phyloP scores from a whole-genome alignment of 2,797 vertebrate species.

The Rhinophrynus dorsalis region DNA sequence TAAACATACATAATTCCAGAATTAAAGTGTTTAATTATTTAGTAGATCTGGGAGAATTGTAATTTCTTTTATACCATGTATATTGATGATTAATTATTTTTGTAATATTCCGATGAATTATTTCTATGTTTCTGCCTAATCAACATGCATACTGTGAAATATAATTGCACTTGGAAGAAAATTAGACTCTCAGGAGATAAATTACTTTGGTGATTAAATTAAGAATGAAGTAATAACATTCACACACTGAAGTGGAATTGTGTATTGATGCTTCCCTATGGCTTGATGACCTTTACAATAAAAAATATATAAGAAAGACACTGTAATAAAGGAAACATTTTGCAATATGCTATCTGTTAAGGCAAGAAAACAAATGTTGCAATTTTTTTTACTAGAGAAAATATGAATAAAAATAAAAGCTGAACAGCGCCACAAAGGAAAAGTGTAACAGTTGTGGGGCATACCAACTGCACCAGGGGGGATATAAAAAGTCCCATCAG shows the following conservation, averaged over 20 bases:
- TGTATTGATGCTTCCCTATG: conserved; percentile 52
- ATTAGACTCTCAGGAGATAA: conserved; percentile 78
- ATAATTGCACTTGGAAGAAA: conserved; percentile 84
- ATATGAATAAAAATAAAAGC: no score
- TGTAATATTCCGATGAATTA: conserved; percentile 85
- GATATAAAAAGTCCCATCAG: no score
- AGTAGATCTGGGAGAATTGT: conserved; percentile 71
- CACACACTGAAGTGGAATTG: conserved; percentile 48
- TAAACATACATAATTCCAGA: conserved; percentile 64
- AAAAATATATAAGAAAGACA: conserved; percentile 1
- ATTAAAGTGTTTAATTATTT: conserved; percentile 87
- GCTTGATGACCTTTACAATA: conserved; percentile 56
- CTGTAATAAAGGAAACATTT: conserved; percentile 44
- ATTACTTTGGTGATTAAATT: conserved; percentile 85
- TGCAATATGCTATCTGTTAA: not conserved
- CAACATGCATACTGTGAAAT: conserved; percentile 76
- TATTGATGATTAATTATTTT: conserved; percentile 85
- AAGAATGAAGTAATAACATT: conserved; percentile 80
- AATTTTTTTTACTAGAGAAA: no score
- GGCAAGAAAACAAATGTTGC: not conserved
- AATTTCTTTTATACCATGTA: conserved; percentile 54
- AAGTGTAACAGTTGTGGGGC: no score
- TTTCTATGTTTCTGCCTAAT: conserved; percentile 83
- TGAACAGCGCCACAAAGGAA: no score
- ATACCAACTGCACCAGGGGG: no score